These are phyloP conservation scores for Apteryx mantelli DNA, from an alignment of 2,113 vertebrate species.

Conservation along the genomic window DNA sequence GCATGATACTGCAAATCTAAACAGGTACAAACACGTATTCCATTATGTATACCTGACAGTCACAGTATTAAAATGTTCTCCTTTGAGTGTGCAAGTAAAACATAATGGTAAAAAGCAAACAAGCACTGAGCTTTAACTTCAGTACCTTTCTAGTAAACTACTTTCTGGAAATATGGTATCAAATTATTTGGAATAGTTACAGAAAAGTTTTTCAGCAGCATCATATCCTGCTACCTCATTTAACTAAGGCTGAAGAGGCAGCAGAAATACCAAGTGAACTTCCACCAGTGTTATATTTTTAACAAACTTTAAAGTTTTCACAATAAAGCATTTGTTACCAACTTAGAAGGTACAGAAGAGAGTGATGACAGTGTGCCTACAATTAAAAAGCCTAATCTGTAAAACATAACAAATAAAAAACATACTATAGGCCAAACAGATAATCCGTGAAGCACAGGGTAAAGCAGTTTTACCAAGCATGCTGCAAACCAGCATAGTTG, in stretches of 20 bases:
- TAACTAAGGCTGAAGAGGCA: neutral
- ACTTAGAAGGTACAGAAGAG: neutral
- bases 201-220: neutral
- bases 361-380: neutral
- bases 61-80: neutral
- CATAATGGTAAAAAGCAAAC: neutral
- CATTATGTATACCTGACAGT: constrained; percentile 43
- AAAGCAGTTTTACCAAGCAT: neutral
- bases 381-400: neutral
- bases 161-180: neutral
- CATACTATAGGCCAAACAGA: accelerated
- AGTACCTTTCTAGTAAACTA: neutral
- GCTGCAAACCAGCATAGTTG: neutral
- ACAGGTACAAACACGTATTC: constrained; percentile 42
- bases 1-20: constrained; percentile 39
- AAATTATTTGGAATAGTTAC: neutral
- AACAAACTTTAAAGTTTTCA: neutral
- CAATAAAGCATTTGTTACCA: neutral
- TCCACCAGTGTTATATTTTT: neutral
- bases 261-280: neutral
- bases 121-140: constrained; percentile 4
- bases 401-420: neutral
- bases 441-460: neutral
- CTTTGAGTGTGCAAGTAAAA: neutral
- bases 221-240: neutral